Evolutionary conservation across 2,113 vertebrate genomes (phyloP).

Genomic region (Motacilla tschutschensis): DNA sequence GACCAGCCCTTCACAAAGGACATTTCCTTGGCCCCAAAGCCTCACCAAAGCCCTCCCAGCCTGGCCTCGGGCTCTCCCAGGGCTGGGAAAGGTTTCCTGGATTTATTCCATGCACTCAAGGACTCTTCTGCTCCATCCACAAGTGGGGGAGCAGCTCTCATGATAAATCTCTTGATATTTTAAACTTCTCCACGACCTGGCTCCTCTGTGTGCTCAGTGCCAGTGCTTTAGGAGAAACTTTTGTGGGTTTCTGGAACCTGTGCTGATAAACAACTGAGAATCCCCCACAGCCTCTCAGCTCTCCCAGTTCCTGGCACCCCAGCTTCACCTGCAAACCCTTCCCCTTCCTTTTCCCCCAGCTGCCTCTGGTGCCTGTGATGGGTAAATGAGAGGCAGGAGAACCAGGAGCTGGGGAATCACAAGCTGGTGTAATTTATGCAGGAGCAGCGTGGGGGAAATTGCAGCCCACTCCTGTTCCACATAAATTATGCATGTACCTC

Average conservation of each 20-base stretch:
- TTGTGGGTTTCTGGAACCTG: too few relatives aligned
- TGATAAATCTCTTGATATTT: not conserved
- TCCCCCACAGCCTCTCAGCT: not conserved
- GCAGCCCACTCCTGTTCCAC: slow-evolving; percentile 57
- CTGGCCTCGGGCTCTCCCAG: not conserved
- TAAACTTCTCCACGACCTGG: not conserved
- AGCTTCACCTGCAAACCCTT: not conserved
- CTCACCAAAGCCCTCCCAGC: not conserved
- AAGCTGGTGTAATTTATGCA: slow-evolving; percentile 47
- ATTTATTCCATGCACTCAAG: not conserved
- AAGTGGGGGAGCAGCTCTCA: not conserved
- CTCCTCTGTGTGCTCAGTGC: not conserved
- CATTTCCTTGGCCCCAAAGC: not conserved
- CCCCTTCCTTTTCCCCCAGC: not conserved
- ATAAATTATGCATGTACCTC: slow-evolving; percentile 52
- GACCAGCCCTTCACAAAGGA: not conserved
- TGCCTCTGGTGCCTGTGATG: not conserved
- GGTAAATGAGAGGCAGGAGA: slow-evolving; percentile 23
- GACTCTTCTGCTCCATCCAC: not conserved
- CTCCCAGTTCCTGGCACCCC: not conserved
- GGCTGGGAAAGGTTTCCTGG: not conserved
- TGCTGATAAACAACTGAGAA: not conserved
- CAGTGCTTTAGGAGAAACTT: not conserved
- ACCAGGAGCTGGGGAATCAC: slow-evolving; percentile 35
- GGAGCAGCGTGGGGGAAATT: slow-evolving; percentile 52